A percentile compares a stretch with the other conserved stretches of the same genome.
phyloP scores from a whole-genome alignment of 2,797 vertebrate species.

The Hoplostethus atlanticus region DNA sequence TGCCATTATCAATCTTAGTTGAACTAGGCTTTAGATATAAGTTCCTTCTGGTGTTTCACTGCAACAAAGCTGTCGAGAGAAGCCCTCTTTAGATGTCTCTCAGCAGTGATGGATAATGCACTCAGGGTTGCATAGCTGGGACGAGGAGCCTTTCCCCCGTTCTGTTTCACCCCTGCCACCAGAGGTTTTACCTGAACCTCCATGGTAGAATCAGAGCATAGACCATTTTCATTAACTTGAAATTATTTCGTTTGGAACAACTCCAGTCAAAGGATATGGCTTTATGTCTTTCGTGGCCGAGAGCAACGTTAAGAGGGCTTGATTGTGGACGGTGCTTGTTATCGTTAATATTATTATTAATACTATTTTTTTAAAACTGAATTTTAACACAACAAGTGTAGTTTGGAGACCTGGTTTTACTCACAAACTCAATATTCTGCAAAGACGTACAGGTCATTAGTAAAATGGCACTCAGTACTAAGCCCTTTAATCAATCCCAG shows the following conservation, averaged over 20 bases:
- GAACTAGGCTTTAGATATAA: slow-evolving; percentile 59
- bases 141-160: slow-evolving; percentile 70
- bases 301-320: slow-evolving; percentile 3
- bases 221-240: background rate
- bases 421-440: background rate
- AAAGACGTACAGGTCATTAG: background rate
- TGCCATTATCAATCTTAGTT: slow-evolving; percentile 61
- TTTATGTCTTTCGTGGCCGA: background rate
- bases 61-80: slow-evolving; percentile 79
- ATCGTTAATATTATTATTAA: slow-evolving; percentile 5
- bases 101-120: slow-evolving; percentile 80
- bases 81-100: slow-evolving; percentile 75
- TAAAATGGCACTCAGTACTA: background rate
- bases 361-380: background rate
- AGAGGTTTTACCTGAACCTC: slow-evolving; percentile 65
- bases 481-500: background rate
- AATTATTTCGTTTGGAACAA: slow-evolving; percentile 19
- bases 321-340: background rate
- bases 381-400: background rate
- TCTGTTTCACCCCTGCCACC: slow-evolving; percentile 64
- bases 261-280: slow-evolving; percentile 4
- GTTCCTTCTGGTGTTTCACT: slow-evolving; percentile 75
- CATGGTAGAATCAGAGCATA: slow-evolving; percentile 30
- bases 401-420: background rate
- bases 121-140: slow-evolving; percentile 74